A percentile compares a stretch with the other conserved stretches of the same genome.
Conservation (phyloP, 2,113 vertebrate species). For the Catharus minimus region DNA sequence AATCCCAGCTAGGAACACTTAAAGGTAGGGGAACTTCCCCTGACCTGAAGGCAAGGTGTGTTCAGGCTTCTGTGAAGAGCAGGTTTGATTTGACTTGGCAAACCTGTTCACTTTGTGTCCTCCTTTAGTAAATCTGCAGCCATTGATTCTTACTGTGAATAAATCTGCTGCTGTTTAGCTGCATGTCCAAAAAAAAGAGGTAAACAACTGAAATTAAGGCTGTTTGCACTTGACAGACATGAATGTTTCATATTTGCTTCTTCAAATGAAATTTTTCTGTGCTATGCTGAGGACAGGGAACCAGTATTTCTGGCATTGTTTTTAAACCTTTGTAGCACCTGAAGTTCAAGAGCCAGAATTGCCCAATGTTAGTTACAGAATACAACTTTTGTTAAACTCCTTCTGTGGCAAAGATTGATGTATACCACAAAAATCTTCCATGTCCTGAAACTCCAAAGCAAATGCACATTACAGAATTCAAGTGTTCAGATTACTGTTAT, state of each 20-base stretch:
- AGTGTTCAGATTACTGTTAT: constrained; percentile 34
- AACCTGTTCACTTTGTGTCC: not conserved
- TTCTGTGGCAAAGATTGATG: not conserved
- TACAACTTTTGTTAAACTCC: not conserved
- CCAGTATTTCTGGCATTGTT: not conserved
- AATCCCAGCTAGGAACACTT: not conserved
- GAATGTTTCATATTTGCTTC: not conserved
- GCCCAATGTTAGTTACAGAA: not conserved
- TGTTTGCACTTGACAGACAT: not conserved
- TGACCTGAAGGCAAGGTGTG: not conserved
- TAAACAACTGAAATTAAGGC: not conserved
- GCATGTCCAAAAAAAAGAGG: not conserved
- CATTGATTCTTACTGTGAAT: not conserved
- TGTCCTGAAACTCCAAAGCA: constrained; percentile 37
- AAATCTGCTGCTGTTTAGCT: not conserved
- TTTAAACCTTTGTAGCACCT: not conserved
- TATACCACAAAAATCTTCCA: constrained; percentile 33
- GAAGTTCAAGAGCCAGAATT: not conserved
- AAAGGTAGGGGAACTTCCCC: not conserved
- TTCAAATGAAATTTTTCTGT: not conserved
- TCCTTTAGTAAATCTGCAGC: not conserved
- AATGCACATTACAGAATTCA: constrained; percentile 27
- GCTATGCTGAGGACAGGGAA: not conserved
- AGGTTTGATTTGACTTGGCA: not conserved
- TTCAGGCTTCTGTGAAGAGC: not conserved